These are phyloP conservation scores for Drosophila mimetica DNA, from an alignment of 2,888 invertebrate species.

Conservation along the genomic window DNA sequence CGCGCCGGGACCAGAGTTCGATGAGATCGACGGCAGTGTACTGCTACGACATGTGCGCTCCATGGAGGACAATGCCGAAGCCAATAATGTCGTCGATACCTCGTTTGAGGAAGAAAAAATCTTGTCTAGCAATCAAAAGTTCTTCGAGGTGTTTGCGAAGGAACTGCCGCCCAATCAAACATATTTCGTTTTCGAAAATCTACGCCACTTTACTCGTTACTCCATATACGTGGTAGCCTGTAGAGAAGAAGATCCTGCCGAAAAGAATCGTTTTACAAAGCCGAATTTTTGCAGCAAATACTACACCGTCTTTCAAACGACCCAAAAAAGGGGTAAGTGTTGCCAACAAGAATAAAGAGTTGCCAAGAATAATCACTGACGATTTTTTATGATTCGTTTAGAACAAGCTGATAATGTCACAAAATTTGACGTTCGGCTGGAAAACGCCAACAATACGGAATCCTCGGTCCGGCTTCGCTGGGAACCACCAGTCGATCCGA, in stretches of 20 bases:
- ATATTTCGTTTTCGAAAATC: constrained; percentile 86
- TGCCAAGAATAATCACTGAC: neutral
- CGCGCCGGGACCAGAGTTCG: constrained; percentile 6
- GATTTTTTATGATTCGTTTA: constrained; percentile 73
- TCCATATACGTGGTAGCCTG: constrained; percentile 91
- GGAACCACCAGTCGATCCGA: constrained; percentile 92
- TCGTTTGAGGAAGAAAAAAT: neutral
- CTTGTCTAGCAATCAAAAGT: constrained; percentile 51
- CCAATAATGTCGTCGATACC: constrained; percentile 47
- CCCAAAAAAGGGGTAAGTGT: constrained; percentile 84
- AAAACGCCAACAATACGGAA: constrained; percentile 84
- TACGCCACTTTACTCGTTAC: constrained; percentile 92
- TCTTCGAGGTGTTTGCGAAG: constrained; percentile 59
- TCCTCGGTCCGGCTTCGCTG: constrained; percentile 90
- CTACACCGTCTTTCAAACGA: constrained; percentile 85
- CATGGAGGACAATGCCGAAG: neutral
- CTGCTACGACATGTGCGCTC: constrained; percentile 74
- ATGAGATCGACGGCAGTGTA: constrained; percentile 56
- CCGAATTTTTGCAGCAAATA: constrained; percentile 86
- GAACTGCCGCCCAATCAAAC: constrained; percentile 79
- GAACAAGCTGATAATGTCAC: constrained; percentile 89
- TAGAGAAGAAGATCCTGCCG: constrained; percentile 84
- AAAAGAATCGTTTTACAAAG: neutral
- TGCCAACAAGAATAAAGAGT: neutral
- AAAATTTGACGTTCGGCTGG: constrained; percentile 84